These are phyloP conservation scores for Myotis planiceps DNA, from an alignment of 2,797 vertebrate species.

Conservation along the genomic window DNA sequence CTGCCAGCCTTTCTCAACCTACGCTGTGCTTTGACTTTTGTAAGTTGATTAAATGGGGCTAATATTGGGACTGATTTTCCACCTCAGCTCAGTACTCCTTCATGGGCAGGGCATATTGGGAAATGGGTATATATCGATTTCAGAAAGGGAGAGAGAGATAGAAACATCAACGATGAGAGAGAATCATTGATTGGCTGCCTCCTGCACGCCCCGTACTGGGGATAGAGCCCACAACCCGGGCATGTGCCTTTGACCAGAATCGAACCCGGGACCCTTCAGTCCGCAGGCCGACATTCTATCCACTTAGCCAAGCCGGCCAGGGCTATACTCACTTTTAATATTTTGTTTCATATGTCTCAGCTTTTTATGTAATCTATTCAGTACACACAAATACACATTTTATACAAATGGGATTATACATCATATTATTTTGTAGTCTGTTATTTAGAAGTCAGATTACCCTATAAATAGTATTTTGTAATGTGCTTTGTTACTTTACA, in stretches of 20 bases:
- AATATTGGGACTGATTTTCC: background rate
- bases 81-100: background rate
- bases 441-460: background rate
- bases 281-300: too few species aligned
- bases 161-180: background rate
- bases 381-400: background rate
- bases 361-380: constrained; percentile 3
- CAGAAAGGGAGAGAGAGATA: background rate
- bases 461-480: background rate
- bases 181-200: too few species aligned
- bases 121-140: background rate
- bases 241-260: too few species aligned
- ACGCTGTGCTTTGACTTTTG: background rate
- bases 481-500: background rate
- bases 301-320: too few species aligned
- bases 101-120: background rate
- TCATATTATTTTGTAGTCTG: background rate
- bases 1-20: background rate
- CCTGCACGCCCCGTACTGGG: too few species aligned
- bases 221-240: background rate
- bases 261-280: too few species aligned
- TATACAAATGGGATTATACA: background rate
- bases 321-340: background rate
- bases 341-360: background rate
- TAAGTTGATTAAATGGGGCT: background rate